phyloP scores from a whole-genome alignment of 2,797 vertebrate genomes.

The Brotula barbata region DNA sequence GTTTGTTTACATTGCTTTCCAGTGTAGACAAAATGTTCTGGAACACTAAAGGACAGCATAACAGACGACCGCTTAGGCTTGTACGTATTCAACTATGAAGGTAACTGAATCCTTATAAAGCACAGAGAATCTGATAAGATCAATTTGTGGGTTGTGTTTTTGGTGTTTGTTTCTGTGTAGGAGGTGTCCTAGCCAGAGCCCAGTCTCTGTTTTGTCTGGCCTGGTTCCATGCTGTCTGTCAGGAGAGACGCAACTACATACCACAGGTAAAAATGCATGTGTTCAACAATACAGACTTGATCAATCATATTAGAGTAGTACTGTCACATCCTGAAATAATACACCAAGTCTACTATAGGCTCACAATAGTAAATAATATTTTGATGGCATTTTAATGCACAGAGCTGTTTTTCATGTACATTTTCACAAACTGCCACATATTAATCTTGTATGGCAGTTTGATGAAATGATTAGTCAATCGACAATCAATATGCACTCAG shows the following conservation, averaged over 20 bases:
- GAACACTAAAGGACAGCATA: neutral
- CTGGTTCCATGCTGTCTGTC: slow-evolving; percentile 97
- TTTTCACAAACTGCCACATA: no score
- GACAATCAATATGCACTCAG: no score
- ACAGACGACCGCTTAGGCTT: neutral
- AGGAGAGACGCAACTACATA: slow-evolving; percentile 97
- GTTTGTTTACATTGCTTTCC: neutral
- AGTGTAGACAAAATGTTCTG: neutral
- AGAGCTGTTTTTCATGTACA: no score
- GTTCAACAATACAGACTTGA: neutral
- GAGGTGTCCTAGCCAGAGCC: slow-evolving; percentile 82
- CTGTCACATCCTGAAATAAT: neutral
- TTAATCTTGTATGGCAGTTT: no score
- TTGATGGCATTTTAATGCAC: no score
- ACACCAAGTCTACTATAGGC: neutral
- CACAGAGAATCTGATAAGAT: slow-evolving; percentile 1
- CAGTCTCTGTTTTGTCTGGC: slow-evolving; percentile 93
- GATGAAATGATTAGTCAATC: no score
- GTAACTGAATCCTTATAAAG: neutral
- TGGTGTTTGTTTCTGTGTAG: slow-evolving; percentile 61
- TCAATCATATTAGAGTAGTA: neutral
- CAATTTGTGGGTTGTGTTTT: slow-evolving; percentile 12
- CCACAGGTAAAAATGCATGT: slow-evolving; percentile 84
- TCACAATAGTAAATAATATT: no score
- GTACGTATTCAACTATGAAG: neutral